These are phyloP conservation scores for Opisthograptis luteolata DNA, from an alignment of 2,888 invertebrate genomes.

Conservation along the genomic window DNA sequence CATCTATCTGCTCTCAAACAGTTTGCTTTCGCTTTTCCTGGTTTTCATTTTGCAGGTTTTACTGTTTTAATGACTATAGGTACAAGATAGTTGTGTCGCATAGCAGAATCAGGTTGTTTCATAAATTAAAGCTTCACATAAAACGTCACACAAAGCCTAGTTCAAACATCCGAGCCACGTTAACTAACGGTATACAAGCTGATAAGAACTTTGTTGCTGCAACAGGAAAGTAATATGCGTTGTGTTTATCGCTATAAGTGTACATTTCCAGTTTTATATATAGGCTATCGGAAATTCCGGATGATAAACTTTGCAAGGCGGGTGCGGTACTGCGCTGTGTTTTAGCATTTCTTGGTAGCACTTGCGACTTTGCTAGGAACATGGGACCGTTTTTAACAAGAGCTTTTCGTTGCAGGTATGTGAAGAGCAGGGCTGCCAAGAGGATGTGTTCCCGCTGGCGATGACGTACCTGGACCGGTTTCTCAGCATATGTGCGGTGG, in stretches of 20 bases:
- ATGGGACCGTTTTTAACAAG: conserved; percentile 29
- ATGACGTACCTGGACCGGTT: conserved; percentile 97
- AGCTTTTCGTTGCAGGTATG: conserved; percentile 89
- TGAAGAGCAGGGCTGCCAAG: conserved; percentile 96
- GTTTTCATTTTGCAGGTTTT: background rate
- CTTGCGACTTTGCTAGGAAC: conserved; percentile 7
- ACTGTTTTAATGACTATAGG: background rate
- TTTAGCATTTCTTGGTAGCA: conserved; percentile 46
- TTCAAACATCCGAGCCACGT: conserved; percentile 14
- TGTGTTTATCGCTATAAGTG: conserved; percentile 70
- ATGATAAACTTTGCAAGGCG: conserved; percentile 64
- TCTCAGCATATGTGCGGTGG: conserved; percentile 92
- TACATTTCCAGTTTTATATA: conserved; percentile 73
- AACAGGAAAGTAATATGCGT: conserved; percentile 64
- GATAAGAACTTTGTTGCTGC: conserved; percentile 39
- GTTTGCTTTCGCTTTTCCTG: conserved; percentile 19
- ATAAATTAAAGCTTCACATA: conserved; percentile 8
- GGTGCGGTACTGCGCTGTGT: conserved; percentile 54
- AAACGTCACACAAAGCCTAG: conserved; percentile 22
- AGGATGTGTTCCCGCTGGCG: conserved; percentile 96
- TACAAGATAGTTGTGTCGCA: too few species aligned
- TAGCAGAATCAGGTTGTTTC: too few species aligned
- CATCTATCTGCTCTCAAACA: conserved; percentile 9
- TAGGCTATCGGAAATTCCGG: conserved; percentile 81
- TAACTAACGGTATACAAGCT: conserved; percentile 18